These are phyloP conservation scores for Hydrozoanthus gracilis DNA, from an alignment of 92 coral and sea anemone species.

Conservation along the genomic window DNA sequence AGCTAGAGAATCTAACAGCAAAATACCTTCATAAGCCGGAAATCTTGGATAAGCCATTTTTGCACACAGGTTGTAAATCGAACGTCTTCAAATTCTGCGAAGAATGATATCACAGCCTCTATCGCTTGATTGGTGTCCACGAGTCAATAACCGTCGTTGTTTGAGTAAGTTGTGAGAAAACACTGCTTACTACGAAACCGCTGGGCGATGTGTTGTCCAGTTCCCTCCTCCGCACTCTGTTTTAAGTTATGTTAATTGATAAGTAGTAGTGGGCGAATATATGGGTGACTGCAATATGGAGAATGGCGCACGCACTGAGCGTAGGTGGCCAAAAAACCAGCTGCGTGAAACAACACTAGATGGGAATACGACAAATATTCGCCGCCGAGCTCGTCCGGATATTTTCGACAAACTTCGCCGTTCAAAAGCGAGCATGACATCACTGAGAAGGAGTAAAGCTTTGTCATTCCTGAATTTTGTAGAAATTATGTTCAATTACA, in stretches of 20 bases:
- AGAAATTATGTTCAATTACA: not conserved
- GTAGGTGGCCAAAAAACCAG: slow-evolving; percentile 15
- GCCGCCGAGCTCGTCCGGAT: slow-evolving; percentile 7
- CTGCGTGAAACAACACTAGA: not conserved
- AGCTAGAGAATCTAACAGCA: not conserved
- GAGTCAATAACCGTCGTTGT: not conserved
- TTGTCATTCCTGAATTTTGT: not conserved
- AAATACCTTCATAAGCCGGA: slow-evolving; percentile 41
- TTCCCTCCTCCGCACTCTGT: not conserved
- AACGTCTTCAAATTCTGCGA: not conserved
- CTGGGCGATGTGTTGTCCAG: not conserved
- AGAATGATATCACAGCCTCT: not conserved
- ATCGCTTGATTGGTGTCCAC: not conserved
- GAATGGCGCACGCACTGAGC: slow-evolving; percentile 15
- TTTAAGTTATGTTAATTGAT: slow-evolving; percentile 12
- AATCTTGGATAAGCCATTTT: slow-evolving; percentile 28
- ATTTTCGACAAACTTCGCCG: slow-evolving; percentile 2
- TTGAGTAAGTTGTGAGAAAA: not conserved
- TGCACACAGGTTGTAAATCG: not conserved
- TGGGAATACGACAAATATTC: not conserved
- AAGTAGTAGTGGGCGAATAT: slow-evolving; percentile 31
- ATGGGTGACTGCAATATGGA: slow-evolving; percentile 3
- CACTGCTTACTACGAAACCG: slow-evolving; percentile 5
- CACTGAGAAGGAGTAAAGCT: not conserved
- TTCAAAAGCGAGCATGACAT: slow-evolving; percentile 17